Percentiles rank a stretch among this genome's conserved stretches.
phyloP scores from a whole-genome alignment of 2,113 vertebrate genomes.

The Mesembrinibis cayennensis region DNA sequence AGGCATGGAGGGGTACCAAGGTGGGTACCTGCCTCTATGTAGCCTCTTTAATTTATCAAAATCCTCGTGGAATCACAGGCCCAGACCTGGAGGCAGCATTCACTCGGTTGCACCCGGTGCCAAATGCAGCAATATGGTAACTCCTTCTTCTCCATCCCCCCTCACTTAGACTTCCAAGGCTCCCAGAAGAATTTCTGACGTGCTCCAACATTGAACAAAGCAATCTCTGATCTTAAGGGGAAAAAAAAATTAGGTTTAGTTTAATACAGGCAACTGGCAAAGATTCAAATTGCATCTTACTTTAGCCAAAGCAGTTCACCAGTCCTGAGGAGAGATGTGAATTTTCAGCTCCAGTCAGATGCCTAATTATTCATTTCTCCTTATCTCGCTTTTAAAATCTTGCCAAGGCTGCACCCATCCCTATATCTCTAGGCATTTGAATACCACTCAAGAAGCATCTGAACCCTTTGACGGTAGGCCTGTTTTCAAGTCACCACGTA shows the following conservation, averaged over 20 bases:
- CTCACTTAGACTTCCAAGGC: background rate
- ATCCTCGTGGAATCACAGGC: background rate
- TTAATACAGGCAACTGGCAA: conserved; percentile 54
- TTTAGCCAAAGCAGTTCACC: conserved; percentile 54
- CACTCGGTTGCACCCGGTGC: background rate
- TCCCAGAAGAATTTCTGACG: conserved; percentile 53
- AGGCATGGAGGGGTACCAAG: background rate
- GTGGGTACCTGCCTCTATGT: background rate
- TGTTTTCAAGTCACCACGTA: background rate
- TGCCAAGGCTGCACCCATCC: conserved; percentile 58
- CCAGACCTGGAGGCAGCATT: background rate
- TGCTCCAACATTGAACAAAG: conserved; percentile 61
- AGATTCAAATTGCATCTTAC: conserved; percentile 47
- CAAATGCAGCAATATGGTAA: conserved; percentile 27
- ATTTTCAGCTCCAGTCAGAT: conserved; percentile 50
- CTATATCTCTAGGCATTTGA: conserved; percentile 35
- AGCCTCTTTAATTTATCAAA: background rate
- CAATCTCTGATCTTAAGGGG: conserved; percentile 43
- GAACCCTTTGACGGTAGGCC: background rate
- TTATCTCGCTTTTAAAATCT: conserved; percentile 58
- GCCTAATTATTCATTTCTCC: conserved; percentile 40
- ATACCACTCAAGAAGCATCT: background rate
- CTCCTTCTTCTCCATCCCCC: background rate
- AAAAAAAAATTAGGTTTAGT: background rate
- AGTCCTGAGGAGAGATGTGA: conserved; percentile 40